Evolutionary conservation across 2,888 invertebrate genomes (phyloP).

Genomic region (Cryptophagus acutangulus): DNA sequence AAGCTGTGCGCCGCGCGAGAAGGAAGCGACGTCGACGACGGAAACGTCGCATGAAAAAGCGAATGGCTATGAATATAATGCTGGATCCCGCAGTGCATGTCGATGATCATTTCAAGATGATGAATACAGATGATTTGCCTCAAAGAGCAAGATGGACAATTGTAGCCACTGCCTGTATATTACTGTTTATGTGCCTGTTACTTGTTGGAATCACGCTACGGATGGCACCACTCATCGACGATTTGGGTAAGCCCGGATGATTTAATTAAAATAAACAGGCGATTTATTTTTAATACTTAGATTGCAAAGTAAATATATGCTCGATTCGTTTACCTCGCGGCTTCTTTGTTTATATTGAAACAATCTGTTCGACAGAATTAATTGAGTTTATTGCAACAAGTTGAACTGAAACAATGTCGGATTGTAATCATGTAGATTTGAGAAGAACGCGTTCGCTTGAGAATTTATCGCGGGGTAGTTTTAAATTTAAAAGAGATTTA

Average conservation of each 20-base stretch:
- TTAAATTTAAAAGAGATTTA: not conserved
- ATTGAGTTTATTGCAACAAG: too few relatives aligned
- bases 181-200: slow-evolving; percentile 83
- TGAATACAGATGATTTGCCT: slow-evolving; percentile 76
- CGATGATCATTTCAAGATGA: slow-evolving; percentile 30
- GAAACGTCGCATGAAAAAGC: slow-evolving; percentile 37
- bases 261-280: too few relatives aligned
- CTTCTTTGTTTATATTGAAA: too few relatives aligned
- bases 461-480: not conserved
- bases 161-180: slow-evolving; percentile 81
- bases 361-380: too few relatives aligned
- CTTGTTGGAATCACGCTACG: slow-evolving; percentile 86
- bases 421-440: too few relatives aligned
- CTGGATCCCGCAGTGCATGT: slow-evolving; percentile 25
- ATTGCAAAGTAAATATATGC: too few relatives aligned
- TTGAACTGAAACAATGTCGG: too few relatives aligned
- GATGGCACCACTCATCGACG: slow-evolving; percentile 93
- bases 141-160: slow-evolving; percentile 85
- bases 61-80: slow-evolving; percentile 15
- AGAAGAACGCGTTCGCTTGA: too few relatives aligned
- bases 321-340: too few relatives aligned
- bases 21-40: slow-evolving; percentile 44
- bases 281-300: too few relatives aligned
- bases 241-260: slow-evolving; percentile 79
- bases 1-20: slow-evolving; percentile 38